phyloP scores from a whole-genome alignment of 2,888 invertebrate species.

The Oscheius sp. region DNA sequence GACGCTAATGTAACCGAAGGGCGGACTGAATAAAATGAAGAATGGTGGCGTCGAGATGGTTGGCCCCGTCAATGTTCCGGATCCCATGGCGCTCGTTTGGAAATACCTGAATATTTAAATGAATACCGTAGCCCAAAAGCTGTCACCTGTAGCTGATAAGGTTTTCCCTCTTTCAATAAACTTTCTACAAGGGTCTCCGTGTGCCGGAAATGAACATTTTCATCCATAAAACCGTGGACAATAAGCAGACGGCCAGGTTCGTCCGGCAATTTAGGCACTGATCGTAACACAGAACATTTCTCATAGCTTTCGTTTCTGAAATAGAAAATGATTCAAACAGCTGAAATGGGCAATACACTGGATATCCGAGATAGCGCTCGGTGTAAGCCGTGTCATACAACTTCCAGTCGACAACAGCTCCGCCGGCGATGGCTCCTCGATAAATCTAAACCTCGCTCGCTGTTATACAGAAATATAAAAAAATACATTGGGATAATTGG shows the following conservation, averaged over 20 bases:
- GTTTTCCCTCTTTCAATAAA: slow-evolving; percentile 92
- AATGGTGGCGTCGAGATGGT: slow-evolving; percentile 94
- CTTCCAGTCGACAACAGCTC: slow-evolving; percentile 96
- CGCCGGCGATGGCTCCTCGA: slow-evolving; percentile 85
- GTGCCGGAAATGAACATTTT: slow-evolving; percentile 98
- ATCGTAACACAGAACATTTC: slow-evolving; percentile 86
- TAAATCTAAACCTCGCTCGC: slow-evolving; percentile 75
- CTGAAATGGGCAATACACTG: slow-evolving; percentile 14
- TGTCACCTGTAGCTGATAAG: slow-evolving; percentile 86
- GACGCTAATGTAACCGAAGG: neutral
- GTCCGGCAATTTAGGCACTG: slow-evolving; percentile 88
- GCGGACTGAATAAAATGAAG: slow-evolving; percentile 75
- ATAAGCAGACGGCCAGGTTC: slow-evolving; percentile 83
- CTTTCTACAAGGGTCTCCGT: slow-evolving; percentile 90
- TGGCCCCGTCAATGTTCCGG: slow-evolving; percentile 85
- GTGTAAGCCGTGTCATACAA: slow-evolving; percentile 98
- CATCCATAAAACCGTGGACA: slow-evolving; percentile 92
- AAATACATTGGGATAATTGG: slow-evolving; percentile 86
- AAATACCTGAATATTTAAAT: slow-evolving; percentile 80
- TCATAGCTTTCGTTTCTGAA: slow-evolving; percentile 74
- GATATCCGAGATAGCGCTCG: slow-evolving; percentile 80
- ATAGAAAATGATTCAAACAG: no score
- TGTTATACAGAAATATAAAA: slow-evolving; percentile 15
- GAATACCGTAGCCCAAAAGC: neutral
- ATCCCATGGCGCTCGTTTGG: slow-evolving; percentile 96